Evolutionary conservation across 2,888 invertebrate species (phyloP).

Genomic region (Altica lythri): DNA sequence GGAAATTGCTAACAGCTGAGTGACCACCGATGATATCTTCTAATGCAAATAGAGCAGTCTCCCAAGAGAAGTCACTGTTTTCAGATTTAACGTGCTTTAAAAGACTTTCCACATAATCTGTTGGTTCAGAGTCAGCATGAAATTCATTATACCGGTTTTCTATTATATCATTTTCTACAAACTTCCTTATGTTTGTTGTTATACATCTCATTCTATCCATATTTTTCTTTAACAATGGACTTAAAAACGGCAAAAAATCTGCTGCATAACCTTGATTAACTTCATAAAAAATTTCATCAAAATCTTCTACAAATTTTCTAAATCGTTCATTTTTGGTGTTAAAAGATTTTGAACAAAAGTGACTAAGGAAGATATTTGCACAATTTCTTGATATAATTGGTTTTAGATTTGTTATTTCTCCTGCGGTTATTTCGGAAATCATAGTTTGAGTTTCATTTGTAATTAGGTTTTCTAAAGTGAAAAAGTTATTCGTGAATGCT

Average conservation of each 20-base stretch:
- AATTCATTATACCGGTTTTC: constrained; percentile 55
- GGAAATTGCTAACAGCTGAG: constrained; percentile 67
- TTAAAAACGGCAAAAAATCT: constrained; percentile 68
- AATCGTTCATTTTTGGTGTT: constrained; percentile 57
- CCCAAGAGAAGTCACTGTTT: constrained; percentile 57
- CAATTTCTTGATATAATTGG: constrained; percentile 60
- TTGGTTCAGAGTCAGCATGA: constrained; percentile 47
- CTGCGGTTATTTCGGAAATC: constrained; percentile 41
- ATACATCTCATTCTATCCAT: constrained; percentile 59
- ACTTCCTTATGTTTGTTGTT: constrained; percentile 61
- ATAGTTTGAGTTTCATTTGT: constrained; percentile 52
- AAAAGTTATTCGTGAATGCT: constrained; percentile 61
- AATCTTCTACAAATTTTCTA: constrained; percentile 60
- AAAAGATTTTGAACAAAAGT: constrained; percentile 64
- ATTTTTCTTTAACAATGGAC: constrained; percentile 61
- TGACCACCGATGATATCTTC: constrained; percentile 63
- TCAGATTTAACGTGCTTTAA: constrained; percentile 60
- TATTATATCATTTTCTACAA: constrained; percentile 61
- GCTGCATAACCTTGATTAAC: constrained; percentile 71
- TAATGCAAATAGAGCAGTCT: constrained; percentile 60
- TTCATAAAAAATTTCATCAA: constrained; percentile 69
- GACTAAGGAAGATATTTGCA: constrained; percentile 66
- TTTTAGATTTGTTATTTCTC: constrained; percentile 51
- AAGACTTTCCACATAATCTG: constrained; percentile 65
- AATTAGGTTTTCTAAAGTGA: constrained; percentile 60